These are phyloP conservation scores for Telmatochromis sp. DNA, from an alignment of 2,113 vertebrate species.

Conservation along the genomic window DNA sequence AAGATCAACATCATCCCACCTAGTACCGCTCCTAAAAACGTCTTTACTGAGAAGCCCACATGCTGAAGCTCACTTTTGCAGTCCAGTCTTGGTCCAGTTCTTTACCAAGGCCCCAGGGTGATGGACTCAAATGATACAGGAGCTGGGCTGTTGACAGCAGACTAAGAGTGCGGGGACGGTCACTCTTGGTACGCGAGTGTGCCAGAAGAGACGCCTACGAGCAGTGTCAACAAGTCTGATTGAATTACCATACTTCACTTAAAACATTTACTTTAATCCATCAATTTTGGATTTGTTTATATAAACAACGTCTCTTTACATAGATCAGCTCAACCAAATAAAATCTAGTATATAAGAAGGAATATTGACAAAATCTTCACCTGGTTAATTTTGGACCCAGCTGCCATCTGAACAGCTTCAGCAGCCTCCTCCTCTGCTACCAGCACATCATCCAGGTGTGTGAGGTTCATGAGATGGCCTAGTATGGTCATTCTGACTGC, in stretches of 20 bases:
- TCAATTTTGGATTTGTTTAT: neutral
- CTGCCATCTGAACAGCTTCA: slow-evolving; percentile 51
- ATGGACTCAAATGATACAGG: slow-evolving; percentile 66
- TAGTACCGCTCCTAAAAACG: neutral
- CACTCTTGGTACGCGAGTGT: slow-evolving; percentile 64
- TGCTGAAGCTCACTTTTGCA: slow-evolving; percentile 54
- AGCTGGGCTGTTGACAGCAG: slow-evolving; percentile 77
- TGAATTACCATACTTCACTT: neutral
- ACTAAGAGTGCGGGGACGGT: slow-evolving; percentile 74
- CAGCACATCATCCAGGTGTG: slow-evolving; percentile 63
- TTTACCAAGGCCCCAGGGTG: slow-evolving; percentile 52
- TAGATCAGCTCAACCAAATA: neutral
- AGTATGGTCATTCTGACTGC: slow-evolving; percentile 65
- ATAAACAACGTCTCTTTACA: neutral
- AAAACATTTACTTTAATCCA: neutral
- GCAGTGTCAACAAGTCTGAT: neutral
- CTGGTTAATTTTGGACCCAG: slow-evolving; percentile 71
- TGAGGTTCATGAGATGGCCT: slow-evolving; percentile 71
- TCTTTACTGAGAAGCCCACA: neutral
- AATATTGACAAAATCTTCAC: slow-evolving; percentile 27
- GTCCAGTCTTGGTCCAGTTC: slow-evolving; percentile 71
- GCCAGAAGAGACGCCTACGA: slow-evolving; percentile 67
- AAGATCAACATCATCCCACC: neutral
- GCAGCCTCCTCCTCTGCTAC: slow-evolving; percentile 71
- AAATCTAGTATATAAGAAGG: neutral